phyloP scores from a whole-genome alignment of 2,113 vertebrate species.

The Bagarius yarrelli region DNA sequence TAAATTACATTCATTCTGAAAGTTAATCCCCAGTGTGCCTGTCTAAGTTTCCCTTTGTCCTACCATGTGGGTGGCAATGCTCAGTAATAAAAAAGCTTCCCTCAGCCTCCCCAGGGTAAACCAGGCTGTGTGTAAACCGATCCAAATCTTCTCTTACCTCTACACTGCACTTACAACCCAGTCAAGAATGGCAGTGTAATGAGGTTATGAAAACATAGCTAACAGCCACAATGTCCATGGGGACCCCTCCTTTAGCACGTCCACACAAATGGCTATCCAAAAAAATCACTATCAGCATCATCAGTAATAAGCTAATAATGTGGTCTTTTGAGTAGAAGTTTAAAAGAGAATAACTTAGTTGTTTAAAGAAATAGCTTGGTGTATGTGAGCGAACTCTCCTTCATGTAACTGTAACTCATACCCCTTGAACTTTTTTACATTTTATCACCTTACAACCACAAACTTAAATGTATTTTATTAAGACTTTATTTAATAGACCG shows the following conservation, averaged over 20 bases:
- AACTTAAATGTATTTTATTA: too few relatives aligned
- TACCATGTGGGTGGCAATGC: background rate
- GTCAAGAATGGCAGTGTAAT: conserved; percentile 43
- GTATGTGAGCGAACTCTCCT: background rate
- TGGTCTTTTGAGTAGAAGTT: background rate
- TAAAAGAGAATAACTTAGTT: background rate
- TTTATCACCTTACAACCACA: too few relatives aligned
- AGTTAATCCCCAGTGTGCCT: background rate
- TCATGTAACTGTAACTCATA: too few relatives aligned
- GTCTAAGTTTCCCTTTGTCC: background rate
- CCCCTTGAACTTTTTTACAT: too few relatives aligned
- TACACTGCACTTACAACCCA: conserved; percentile 46
- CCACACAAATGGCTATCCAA: conserved; percentile 21
- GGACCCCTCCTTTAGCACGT: conserved; percentile 34
- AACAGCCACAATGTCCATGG: conserved; percentile 21
- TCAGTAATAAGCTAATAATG: conserved; percentile 29
- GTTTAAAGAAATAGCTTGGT: background rate
- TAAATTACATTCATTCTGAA: background rate
- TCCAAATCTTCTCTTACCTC: conserved; percentile 40
- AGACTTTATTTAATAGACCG: too few relatives aligned
- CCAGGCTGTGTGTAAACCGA: conserved; percentile 19
- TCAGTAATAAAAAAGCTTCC: background rate
- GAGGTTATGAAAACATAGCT: conserved; percentile 53
- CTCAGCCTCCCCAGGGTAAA: background rate
- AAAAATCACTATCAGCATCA: conserved; percentile 23